A percentile compares a stretch with the other conserved stretches of the same genome.
Evolutionary conservation across 2,797 vertebrate species (phyloP).

Genomic region (Thalassophryne amazonica): DNA sequence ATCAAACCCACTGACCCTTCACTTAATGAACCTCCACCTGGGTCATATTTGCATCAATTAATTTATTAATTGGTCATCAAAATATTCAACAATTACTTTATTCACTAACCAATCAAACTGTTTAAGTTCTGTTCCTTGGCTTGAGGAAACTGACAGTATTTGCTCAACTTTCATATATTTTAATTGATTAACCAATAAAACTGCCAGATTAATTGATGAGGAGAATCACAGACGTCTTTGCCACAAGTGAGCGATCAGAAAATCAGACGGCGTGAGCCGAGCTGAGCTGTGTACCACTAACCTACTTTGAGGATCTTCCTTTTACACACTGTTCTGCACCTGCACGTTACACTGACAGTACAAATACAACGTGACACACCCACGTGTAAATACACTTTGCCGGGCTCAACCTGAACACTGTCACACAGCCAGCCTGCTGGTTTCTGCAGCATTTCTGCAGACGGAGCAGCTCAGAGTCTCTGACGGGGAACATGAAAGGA

Average conservation of each 20-base stretch:
- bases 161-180: too few relatives aligned
- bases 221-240: constrained; percentile 1
- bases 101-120: too few relatives aligned
- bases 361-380: constrained; percentile 8
- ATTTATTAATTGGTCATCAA: too few relatives aligned
- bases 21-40: too few relatives aligned
- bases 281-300: constrained; percentile 55
- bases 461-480: not conserved
- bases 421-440: constrained; percentile 20
- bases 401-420: constrained; percentile 12
- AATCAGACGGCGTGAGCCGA: constrained; percentile 55
- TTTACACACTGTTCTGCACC: constrained; percentile 22
- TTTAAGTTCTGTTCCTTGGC: too few relatives aligned
- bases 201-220: too few relatives aligned
- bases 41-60: too few relatives aligned
- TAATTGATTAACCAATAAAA: too few relatives aligned
- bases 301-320: constrained; percentile 59
- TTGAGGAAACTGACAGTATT: too few relatives aligned
- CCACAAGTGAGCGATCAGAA: constrained; percentile 31
- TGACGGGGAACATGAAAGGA: constrained; percentile 1
- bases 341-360: constrained; percentile 27
- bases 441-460: constrained; percentile 16
- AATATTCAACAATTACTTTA: too few relatives aligned
- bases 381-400: constrained; percentile 13
- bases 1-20: too few relatives aligned